These are phyloP conservation scores for Gisinianus flammeolus DNA, from an alignment of 2,888 invertebrate genomes.

Conservation along the genomic window DNA sequence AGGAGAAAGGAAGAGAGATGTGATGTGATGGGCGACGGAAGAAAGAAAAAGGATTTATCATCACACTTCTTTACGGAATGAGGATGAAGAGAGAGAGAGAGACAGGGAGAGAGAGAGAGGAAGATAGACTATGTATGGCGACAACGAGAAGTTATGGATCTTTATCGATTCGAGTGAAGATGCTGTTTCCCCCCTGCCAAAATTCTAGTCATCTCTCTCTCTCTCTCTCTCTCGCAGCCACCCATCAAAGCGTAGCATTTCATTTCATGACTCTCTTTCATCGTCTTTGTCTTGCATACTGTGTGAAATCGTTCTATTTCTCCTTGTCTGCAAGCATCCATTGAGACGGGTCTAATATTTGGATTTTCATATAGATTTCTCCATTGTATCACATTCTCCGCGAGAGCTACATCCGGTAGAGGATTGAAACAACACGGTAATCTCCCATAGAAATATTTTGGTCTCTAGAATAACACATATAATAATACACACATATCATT, in stretches of 20 bases:
- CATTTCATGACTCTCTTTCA: constrained; percentile 13
- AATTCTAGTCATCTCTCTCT: constrained; percentile 29
- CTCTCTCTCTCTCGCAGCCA: constrained; percentile 12
- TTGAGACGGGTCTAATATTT: constrained; percentile 49
- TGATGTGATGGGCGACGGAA: constrained; percentile 18
- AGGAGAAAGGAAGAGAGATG: constrained; percentile 10
- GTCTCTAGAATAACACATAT: constrained; percentile 42
- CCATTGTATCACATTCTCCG: constrained; percentile 43
- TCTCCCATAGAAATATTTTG: constrained; percentile 55
- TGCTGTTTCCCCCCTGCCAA: constrained; percentile 11
- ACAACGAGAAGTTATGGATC: constrained; percentile 34
- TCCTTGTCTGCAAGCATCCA: constrained; percentile 43
- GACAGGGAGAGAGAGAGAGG: neutral
- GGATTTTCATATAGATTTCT: constrained; percentile 47
- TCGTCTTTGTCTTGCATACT: constrained; percentile 24
- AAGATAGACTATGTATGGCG: neutral
- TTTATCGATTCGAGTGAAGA: constrained; percentile 43
- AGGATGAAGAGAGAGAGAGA: neutral
- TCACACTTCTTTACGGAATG: constrained; percentile 27
- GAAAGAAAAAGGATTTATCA: constrained; percentile 31
- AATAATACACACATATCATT: neutral
- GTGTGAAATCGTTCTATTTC: constrained; percentile 36
- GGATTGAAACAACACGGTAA: constrained; percentile 53
- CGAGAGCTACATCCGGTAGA: constrained; percentile 54
- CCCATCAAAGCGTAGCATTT: constrained; percentile 6